Conservation (phyloP, 2,888 invertebrate genomes). For the Ligdia adustata region DNA sequence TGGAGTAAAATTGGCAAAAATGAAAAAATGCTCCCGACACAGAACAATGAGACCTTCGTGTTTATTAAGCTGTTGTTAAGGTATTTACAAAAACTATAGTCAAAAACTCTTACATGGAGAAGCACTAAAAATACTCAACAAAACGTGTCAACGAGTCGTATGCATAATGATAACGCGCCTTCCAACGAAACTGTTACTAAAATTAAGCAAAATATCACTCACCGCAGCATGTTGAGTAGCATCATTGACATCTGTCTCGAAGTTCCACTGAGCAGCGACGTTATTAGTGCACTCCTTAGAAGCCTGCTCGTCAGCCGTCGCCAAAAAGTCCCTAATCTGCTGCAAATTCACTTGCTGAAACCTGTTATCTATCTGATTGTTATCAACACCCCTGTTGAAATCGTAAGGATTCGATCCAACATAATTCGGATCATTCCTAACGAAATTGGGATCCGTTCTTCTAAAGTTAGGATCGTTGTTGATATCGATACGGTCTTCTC, state of each 20-base stretch:
- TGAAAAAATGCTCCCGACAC: too few species aligned
- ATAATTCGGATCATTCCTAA: constrained; percentile 71
- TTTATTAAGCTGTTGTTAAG: too few species aligned
- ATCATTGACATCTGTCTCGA: constrained; percentile 94
- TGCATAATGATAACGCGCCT: too few species aligned
- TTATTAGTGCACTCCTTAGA: constrained; percentile 93
- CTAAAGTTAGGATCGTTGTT: constrained; percentile 76
- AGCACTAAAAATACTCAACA: too few species aligned
- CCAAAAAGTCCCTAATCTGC: constrained; percentile 84
- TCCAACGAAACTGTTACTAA: too few species aligned
- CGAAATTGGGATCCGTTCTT: constrained; percentile 80
- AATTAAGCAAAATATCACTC: constrained; percentile 68
- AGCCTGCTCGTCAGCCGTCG: constrained; percentile 89
- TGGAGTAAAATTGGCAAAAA: too few species aligned
- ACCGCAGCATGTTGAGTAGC: constrained; percentile 93
- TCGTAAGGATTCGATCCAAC: constrained; percentile 73
- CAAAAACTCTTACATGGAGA: too few species aligned
- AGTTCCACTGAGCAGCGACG: constrained; percentile 95
- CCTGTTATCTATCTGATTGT: constrained; percentile 68
- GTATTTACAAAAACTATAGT: too few species aligned
- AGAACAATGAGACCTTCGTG: too few species aligned
- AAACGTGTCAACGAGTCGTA: too few species aligned
- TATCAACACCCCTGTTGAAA: constrained; percentile 65
- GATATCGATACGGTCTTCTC: constrained; percentile 74
- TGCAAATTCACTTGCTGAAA: constrained; percentile 71